Percentiles rank a stretch among this genome's conserved stretches.
Conservation (phyloP, 2,797 vertebrate genomes). For the Melanotaenia pygmaea region DNA sequence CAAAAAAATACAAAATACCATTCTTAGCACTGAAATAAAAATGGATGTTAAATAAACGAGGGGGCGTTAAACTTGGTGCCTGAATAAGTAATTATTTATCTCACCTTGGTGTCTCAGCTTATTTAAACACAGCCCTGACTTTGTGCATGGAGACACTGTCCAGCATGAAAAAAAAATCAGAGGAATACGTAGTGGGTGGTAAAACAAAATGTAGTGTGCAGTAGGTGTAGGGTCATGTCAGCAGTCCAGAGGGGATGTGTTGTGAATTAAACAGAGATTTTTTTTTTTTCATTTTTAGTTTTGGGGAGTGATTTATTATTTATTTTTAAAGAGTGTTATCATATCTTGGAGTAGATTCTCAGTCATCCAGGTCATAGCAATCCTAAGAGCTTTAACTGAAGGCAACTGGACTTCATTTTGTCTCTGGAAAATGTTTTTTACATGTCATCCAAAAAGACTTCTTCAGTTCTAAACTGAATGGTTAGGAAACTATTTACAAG, state of each 20-base stretch:
- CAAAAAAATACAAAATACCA: neutral
- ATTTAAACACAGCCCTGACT: slow-evolving; percentile 43
- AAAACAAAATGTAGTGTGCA: neutral
- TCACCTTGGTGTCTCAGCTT: slow-evolving; percentile 47
- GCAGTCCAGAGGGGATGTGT: neutral
- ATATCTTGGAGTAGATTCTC: neutral
- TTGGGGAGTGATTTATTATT: neutral
- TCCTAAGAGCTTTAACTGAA: neutral
- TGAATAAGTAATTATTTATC: slow-evolving; percentile 40
- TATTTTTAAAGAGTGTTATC: neutral
- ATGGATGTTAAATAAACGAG: slow-evolving; percentile 30
- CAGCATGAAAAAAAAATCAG: slow-evolving; percentile 8
- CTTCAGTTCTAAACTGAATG: too few species aligned
- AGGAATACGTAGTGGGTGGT: slow-evolving; percentile 7
- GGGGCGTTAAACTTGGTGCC: slow-evolving; percentile 21
- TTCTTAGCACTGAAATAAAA: slow-evolving; percentile 4
- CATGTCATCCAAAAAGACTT: neutral
- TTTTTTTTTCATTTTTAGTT: neutral
- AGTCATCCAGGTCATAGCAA: neutral
- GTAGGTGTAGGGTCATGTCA: slow-evolving; percentile 12
- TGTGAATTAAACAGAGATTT: slow-evolving; percentile 26
- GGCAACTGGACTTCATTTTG: neutral
- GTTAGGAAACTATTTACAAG: neutral
- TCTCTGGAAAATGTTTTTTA: neutral
- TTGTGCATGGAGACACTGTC: slow-evolving; percentile 7